These are phyloP conservation scores for Siderastrea siderea DNA, from an alignment of 92 coral and sea anemone genomes.

Conservation along the genomic window DNA sequence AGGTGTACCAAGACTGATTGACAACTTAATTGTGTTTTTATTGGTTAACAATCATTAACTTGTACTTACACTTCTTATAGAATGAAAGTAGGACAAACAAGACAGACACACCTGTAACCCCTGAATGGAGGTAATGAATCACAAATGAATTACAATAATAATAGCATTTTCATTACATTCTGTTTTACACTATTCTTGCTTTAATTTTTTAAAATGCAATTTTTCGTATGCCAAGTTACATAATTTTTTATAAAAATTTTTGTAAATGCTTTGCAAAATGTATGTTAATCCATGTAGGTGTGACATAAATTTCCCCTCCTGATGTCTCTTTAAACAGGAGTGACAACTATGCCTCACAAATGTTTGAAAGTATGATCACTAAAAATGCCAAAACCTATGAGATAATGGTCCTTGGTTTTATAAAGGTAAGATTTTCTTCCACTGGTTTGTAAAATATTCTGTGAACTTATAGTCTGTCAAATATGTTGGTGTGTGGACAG, in stretches of 20 bases:
- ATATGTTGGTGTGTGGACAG: no score
- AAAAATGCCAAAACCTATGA: constrained; percentile 87
- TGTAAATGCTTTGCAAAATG: neutral
- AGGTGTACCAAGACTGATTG: neutral
- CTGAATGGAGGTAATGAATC: constrained; percentile 15
- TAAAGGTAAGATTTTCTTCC: constrained; percentile 74
- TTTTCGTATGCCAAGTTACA: no score
- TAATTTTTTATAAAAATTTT: no score
- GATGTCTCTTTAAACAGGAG: constrained; percentile 54
- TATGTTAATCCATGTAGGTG: neutral
- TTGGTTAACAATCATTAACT: no score
- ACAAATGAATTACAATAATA: neutral
- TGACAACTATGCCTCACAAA: constrained; percentile 83
- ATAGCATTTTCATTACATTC: neutral
- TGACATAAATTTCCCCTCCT: neutral
- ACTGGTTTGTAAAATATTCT: neutral
- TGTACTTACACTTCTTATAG: neutral
- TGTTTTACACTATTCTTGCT: no score
- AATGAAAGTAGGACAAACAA: neutral
- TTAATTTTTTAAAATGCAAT: no score
- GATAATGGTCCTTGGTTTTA: constrained; percentile 82
- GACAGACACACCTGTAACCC: neutral
- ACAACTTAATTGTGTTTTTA: neutral
- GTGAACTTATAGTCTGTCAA: no score
- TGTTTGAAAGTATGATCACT: constrained; percentile 84